Conservation (phyloP, 2,888 invertebrate species). For the Antheraea yamamai region DNA sequence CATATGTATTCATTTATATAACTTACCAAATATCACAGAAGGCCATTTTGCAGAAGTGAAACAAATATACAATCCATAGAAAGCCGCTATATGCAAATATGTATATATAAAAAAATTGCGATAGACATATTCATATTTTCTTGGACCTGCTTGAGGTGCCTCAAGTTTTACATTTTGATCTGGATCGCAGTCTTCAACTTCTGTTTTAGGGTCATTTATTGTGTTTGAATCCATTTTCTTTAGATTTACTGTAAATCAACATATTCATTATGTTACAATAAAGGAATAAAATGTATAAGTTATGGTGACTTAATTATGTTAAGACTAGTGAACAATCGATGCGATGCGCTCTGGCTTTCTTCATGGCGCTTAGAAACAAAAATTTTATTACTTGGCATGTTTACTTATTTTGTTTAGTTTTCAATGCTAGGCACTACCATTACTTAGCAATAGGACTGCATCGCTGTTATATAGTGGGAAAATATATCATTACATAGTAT, state of each 20-base stretch:
- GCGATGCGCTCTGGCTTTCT: too few relatives aligned
- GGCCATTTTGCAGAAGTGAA: slow-evolving; percentile 35
- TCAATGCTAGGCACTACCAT: neutral
- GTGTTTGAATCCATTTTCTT: slow-evolving; percentile 14
- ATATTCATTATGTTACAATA: too few relatives aligned
- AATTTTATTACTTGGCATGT: neutral
- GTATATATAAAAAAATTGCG: slow-evolving; percentile 32
- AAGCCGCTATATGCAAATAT: slow-evolving; percentile 34
- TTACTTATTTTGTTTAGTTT: neutral
- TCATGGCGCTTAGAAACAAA: neutral
- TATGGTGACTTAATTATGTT: too few relatives aligned
- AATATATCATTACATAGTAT: too few relatives aligned
- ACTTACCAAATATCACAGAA: slow-evolving; percentile 34
- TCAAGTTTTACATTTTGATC: slow-evolving; percentile 20
- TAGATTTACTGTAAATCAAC: slow-evolving; percentile 4
- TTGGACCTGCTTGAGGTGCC: slow-evolving; percentile 30
- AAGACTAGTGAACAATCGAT: too few relatives aligned
- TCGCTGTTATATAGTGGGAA: too few relatives aligned
- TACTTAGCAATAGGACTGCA: too few relatives aligned
- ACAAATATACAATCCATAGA: slow-evolving; percentile 41
- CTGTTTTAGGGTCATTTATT: neutral
- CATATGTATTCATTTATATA: neutral
- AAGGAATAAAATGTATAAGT: too few relatives aligned
- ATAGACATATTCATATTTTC: slow-evolving; percentile 37
- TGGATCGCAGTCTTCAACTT: neutral